Evolutionary conservation across 2,888 invertebrate genomes (phyloP).

Genomic region (Agrotis ipsilon): DNA sequence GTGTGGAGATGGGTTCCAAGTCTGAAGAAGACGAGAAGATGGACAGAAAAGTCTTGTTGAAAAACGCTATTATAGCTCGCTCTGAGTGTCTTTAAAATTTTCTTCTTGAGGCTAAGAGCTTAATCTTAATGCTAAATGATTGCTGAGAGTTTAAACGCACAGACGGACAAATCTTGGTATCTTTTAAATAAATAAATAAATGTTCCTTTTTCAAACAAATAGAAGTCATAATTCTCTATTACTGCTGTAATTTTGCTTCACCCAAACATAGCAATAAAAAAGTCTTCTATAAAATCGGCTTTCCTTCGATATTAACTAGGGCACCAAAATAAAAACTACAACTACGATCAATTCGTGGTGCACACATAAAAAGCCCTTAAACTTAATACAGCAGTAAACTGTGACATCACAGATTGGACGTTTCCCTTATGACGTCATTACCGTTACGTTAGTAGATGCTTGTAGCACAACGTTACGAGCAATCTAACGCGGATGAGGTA

Average conservation of each 20-base stretch:
- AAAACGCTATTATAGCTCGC: neutral
- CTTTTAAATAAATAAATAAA: no score
- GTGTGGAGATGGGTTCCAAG: no score
- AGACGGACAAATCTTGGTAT: no score
- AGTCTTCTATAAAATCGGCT: neutral
- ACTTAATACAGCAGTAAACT: conserved; percentile 55
- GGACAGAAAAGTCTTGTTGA: neutral
- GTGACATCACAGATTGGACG: conserved; percentile 64
- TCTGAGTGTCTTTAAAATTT: no score
- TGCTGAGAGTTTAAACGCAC: no score
- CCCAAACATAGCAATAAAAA: neutral
- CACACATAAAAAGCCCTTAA: conserved; percentile 55
- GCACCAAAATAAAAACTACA: conserved; percentile 39
- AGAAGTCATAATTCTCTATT: neutral
- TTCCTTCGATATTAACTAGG: conserved; percentile 10
- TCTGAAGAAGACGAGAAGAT: no score
- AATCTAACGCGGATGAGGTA: conserved; percentile 66
- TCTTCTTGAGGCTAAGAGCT: no score
- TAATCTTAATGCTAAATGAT: no score
- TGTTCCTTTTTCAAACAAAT: no score
- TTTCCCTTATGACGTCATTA: conserved; percentile 67
- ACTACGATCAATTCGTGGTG: conserved; percentile 42
- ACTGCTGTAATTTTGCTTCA: neutral
- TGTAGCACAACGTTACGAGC: conserved; percentile 64
- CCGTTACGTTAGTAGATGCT: conserved; percentile 65